These are phyloP conservation scores for Lutjanus campechanus DNA, from an alignment of 2,797 vertebrate species.

Conservation along the genomic window DNA sequence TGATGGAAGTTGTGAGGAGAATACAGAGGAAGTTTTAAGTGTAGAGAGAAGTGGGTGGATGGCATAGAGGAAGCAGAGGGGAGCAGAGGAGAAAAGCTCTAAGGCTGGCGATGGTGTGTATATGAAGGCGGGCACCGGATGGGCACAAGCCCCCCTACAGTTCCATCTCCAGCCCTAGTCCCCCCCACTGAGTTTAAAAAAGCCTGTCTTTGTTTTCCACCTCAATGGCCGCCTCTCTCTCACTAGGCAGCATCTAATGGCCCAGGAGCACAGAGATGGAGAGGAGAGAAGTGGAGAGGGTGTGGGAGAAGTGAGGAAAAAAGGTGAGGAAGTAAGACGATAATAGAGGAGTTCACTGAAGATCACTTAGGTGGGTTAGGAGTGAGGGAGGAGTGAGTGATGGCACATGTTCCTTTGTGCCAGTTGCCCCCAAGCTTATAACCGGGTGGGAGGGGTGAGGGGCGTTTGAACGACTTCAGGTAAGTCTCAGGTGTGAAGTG, in stretches of 20 bases:
- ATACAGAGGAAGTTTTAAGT: conserved; percentile 10
- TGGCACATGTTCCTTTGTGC: conserved; percentile 41
- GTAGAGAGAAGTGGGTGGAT: conserved; percentile 18
- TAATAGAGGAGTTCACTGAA: conserved; percentile 37
- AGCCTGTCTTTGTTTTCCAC: conserved; percentile 54
- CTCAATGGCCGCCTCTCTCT: conserved; percentile 46
- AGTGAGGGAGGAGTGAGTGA: conserved; percentile 37
- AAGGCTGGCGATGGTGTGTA: conserved; percentile 28
- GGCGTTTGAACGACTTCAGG: conserved; percentile 48
- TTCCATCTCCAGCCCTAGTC: conserved; percentile 40
- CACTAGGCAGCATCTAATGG: conserved; percentile 55
- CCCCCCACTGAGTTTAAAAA: conserved; percentile 56
- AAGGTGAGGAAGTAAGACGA: conserved; percentile 16
- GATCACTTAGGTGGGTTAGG: conserved; percentile 34
- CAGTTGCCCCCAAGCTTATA: conserved; percentile 56
- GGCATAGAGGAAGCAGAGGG: not conserved
- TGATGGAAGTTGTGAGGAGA: not conserved
- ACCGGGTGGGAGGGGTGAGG: conserved; percentile 39
- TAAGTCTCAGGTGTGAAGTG: conserved; percentile 67
- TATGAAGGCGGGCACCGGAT: conserved; percentile 41
- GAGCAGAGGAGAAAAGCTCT: conserved; percentile 25
- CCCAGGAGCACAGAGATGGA: conserved; percentile 28
- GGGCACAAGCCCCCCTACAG: conserved; percentile 51
- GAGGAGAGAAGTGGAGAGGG: conserved; percentile 22
- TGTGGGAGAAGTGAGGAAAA: not conserved